Base-by-base conservation (phyloP, 2,113 vertebrate species). In the Suricata suricatta region DNA sequence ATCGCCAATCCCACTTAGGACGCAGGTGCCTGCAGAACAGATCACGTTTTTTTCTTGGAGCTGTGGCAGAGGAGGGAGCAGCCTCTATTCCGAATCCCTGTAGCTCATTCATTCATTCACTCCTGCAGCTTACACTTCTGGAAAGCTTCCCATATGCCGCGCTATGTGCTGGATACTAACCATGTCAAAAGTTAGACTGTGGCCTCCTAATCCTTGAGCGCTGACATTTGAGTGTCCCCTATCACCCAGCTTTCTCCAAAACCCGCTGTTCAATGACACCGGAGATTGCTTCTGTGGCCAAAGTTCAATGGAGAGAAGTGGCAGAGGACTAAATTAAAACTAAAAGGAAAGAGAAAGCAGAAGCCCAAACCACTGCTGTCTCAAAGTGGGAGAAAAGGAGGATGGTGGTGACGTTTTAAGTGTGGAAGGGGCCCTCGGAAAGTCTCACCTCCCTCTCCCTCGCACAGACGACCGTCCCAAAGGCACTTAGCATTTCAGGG, bases 311-410 rank as follows among this genome's bases (percentile, higher is more conserved):
- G 50, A 90, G 35, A 96, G 76, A 96, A 88, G 80, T 63, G 60
- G 41, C 9, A 2, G 76, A 69, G 76, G 38, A 17, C 92, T 80
- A 92, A 88, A 84, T 52, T 81, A 80, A 96, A 83, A 60, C 87
- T 52, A 50, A 98, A 97, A 90, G 95, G 93, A 95, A 96, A 97
- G 93, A 74, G 92, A 96, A 96, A 94, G 92, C 95, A 71, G 93
- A 96, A 95, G 41, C 57, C 68, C 85, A 88, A 88, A 90, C 88
- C 17, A 1, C 84, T 1, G 4, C 47, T 17, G 19, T 74, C 80
- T 93, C 93, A 72, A 27, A 90, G 57, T 6, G 25, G 96, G 92
- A 88, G 57, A 71, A 19, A n/a, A 4, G 66, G 72, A 63, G 31
- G 52, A 8, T 68, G 80, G 80, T 10, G 25, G 7, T 38, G 52